These are phyloP conservation scores for Micrastur ruficollis DNA, from an alignment of 2,797 vertebrate species.

Conservation along the genomic window DNA sequence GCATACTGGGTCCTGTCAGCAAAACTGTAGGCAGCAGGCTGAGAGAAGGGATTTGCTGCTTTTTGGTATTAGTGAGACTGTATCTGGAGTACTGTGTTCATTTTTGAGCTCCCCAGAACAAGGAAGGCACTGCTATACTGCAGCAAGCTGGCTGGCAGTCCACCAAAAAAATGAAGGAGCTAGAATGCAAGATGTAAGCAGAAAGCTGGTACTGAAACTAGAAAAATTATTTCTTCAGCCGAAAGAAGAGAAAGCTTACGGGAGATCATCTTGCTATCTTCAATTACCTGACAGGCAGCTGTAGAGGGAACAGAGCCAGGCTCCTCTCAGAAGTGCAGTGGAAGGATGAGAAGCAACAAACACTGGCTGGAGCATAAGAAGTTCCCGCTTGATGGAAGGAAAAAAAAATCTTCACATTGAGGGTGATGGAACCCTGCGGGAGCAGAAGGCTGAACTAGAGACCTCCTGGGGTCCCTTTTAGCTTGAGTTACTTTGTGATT, in stretches of 20 bases:
- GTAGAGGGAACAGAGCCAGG: not conserved
- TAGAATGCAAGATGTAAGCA: not conserved
- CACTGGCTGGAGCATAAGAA: not conserved
- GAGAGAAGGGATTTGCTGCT: not conserved
- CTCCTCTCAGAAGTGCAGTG: not conserved
- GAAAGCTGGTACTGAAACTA: not conserved
- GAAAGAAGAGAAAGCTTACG: not conserved
- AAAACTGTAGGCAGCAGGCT: not conserved
- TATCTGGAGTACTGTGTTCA: not conserved
- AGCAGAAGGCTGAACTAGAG: not conserved
- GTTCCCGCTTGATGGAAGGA: not conserved
- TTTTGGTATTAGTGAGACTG: rapidly evolving
- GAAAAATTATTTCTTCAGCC: not conserved
- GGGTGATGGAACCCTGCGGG: not conserved
- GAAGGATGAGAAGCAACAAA: not conserved
- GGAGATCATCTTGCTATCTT: not conserved
- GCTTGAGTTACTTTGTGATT: not conserved
- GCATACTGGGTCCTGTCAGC: not conserved
- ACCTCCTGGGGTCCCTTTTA: not conserved
- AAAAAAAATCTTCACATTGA: not conserved
- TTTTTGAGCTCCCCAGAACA: not conserved
- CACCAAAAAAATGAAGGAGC: not conserved
- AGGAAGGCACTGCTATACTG: not conserved
- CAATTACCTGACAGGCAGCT: rapidly evolving
- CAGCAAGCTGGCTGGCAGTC: not conserved